Evolutionary conservation across 2,113 vertebrate species (phyloP), one percentile per base, ranked within the genome.

Genomic region (Sinocyclocheilus maitianheensis): DNA sequence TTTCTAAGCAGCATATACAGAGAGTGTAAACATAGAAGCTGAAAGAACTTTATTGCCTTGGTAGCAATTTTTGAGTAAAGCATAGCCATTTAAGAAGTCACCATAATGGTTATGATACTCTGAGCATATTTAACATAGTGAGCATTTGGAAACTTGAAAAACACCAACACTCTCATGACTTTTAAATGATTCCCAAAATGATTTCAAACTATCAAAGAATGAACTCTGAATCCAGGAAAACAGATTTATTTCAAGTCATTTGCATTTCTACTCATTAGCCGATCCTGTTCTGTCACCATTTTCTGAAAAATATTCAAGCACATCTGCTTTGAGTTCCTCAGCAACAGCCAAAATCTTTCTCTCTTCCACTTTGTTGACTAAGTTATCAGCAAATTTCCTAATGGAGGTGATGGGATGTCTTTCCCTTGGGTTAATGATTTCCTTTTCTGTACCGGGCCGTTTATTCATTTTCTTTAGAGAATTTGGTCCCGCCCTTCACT

Each of bases 381-480:
- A 78, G 83, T 85, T 65, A 84, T 72, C 80, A 86, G 72, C 81
- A 58, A 46, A 53, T 84, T 86, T 79, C 48, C 69, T 77, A 89
- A 86, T 72, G 58, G 24, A 78, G 30, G 24, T 51, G 5, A 82
- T 77, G 7, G 13, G 72, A 63, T 87, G 72, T 83, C 46, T 69
- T 75, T 65, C 65, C 63, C 62, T 81, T 82, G 9, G 82, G 30
- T 60, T 82, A 63, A 67, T 78, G 67, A 86, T 83, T 76, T 80
- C 72, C 58, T 83, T 72, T 79, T 79, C 74, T 75, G 69, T 58
- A 83, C 77, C 51, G 22, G 63, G 71, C 30, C 26, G 48, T 89
- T 83, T 83, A 83, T 85, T 89, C 78, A 87, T 87, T 84, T 89
- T 83, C 78, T 85, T 81, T 85, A 88, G 88, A 79, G 82, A 75